A percentile compares a stretch with the other conserved stretches of the same genome.
phyloP scores from a whole-genome alignment of 1,140 invertebrate species.

The Drosophila subpulchrella region DNA sequence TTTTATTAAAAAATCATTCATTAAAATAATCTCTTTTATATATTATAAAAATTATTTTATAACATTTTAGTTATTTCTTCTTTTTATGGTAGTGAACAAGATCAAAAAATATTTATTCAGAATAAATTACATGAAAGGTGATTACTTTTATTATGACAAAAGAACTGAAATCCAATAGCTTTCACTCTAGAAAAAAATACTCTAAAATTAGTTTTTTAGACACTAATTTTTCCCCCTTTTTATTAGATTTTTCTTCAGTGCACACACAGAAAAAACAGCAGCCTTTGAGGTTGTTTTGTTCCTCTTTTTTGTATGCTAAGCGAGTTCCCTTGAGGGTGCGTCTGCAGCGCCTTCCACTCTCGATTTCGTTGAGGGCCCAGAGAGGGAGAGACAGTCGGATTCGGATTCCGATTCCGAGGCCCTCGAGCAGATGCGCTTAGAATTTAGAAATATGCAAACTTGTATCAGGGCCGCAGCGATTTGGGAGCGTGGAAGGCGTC shows the following conservation, averaged over 20 bases:
- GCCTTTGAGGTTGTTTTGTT: slow-evolving; percentile 1
- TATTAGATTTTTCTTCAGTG: slow-evolving; percentile 1
- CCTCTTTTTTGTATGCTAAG: slow-evolving; percentile 40
- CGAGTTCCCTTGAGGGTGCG: slow-evolving; percentile 50
- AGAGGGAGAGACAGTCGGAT: neutral
- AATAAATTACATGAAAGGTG: no score
- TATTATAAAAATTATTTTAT: no score
- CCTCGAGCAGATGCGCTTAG: slow-evolving; percentile 77
- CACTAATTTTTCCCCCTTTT: neutral
- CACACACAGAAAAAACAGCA: slow-evolving; percentile 14
- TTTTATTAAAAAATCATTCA: no score
- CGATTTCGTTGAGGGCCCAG: slow-evolving; percentile 47
- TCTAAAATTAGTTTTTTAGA: no score
- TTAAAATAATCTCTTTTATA: no score
- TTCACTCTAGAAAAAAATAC: no score
- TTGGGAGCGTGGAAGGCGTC: slow-evolving; percentile 26
- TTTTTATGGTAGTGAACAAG: no score
- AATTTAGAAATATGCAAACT: slow-evolving; percentile 83
- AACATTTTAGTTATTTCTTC: no score
- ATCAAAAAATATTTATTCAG: no score
- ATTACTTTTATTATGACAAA: no score
- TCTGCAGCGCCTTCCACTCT: slow-evolving; percentile 61
- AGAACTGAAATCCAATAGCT: no score
- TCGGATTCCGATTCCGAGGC: slow-evolving; percentile 5
- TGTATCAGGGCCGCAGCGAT: slow-evolving; percentile 74